These are phyloP conservation scores for Candoia aspera DNA, from an alignment of 2,113 vertebrate genomes.

Conservation along the genomic window DNA sequence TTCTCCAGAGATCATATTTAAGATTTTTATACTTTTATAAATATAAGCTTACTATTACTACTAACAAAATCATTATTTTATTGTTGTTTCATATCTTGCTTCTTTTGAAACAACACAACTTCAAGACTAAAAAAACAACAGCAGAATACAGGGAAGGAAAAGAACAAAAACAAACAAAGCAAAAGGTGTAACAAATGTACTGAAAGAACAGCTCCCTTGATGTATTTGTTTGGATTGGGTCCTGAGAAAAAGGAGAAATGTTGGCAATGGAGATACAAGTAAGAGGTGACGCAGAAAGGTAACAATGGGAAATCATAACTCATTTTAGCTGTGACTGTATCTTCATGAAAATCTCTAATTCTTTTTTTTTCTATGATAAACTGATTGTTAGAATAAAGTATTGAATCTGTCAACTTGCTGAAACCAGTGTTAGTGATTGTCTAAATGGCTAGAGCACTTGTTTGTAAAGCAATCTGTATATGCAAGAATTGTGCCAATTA, in stretches of 20 bases:
- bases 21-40: neutral
- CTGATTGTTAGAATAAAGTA: neutral
- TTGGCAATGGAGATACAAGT: neutral
- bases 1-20: neutral
- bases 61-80: neutral
- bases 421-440: neutral
- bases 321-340: neutral
- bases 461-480: constrained; percentile 2
- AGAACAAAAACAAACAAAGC: neutral
- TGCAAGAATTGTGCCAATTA: constrained; percentile 16
- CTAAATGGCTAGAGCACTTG: neutral
- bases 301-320: neutral
- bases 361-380: neutral
- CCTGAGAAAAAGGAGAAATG: neutral
- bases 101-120: neutral
- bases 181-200: neutral
- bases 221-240: neutral
- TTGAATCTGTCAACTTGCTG: neutral
- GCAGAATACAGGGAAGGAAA: neutral
- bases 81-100: neutral
- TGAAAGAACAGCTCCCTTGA: neutral
- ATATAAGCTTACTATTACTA: neutral
- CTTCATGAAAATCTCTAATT: neutral
- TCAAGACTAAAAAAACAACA: neutral
- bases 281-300: neutral